These are phyloP conservation scores for Odontophorus gujanensis DNA, from an alignment of 2,113 vertebrate genomes.

Conservation along the genomic window DNA sequence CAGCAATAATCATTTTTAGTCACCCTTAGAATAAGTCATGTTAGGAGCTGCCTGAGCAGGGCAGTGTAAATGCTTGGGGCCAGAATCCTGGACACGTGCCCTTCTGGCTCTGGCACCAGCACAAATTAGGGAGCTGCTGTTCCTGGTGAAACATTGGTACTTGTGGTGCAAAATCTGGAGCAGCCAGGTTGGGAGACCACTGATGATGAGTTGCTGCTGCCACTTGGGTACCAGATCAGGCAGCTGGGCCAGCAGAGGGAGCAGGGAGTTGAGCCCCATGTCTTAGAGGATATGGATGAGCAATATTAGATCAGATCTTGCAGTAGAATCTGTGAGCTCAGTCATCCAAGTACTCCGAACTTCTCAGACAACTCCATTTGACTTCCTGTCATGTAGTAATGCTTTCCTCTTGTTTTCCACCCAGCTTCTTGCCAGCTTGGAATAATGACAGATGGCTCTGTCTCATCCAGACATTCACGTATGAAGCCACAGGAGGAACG, in stretches of 20 bases:
- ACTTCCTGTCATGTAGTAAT: not conserved
- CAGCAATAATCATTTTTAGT: conserved; percentile 58
- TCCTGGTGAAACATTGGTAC: not conserved
- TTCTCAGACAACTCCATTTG: not conserved
- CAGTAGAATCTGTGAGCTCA: not conserved
- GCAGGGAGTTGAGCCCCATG: accelerated
- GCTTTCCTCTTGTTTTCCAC: not conserved
- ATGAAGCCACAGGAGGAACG: not conserved
- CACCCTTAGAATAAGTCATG: conserved; percentile 29
- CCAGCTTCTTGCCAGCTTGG: not conserved
- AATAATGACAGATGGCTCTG: not conserved
- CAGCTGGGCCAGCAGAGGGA: not conserved
- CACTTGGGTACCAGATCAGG: not conserved
- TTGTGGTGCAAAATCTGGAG: not conserved
- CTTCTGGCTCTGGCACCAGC: not conserved
- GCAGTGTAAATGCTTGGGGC: conserved; percentile 50
- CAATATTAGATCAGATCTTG: not conserved
- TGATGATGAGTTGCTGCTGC: accelerated
- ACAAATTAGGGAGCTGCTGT: not conserved
- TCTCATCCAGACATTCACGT: not conserved
- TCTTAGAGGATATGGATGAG: accelerated
- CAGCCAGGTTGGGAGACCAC: not conserved
- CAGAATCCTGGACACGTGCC: not conserved
- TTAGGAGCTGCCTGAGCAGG: conserved; percentile 55
- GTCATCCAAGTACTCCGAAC: not conserved